phyloP scores from a whole-genome alignment of 2,888 invertebrate genomes.

The Coelinius sp. region DNA sequence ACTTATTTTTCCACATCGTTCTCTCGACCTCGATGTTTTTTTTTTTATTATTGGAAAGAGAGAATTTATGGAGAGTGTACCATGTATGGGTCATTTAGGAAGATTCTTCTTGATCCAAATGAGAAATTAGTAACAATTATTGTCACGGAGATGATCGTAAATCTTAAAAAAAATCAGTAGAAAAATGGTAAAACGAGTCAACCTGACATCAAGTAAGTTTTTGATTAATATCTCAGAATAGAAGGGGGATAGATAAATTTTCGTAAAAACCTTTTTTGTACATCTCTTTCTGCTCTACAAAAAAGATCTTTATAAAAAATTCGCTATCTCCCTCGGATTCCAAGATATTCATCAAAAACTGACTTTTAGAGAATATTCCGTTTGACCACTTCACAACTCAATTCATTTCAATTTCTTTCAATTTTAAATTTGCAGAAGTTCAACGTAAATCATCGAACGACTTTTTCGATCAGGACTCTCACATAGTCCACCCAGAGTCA shows the following conservation, averaged over 20 bases:
- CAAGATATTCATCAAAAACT: too few species aligned
- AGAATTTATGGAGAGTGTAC: background rate
- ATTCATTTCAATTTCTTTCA: too few species aligned
- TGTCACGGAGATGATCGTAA: constrained; percentile 7
- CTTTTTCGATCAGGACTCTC: constrained; percentile 67
- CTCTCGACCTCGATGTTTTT: background rate
- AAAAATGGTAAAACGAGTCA: too few species aligned
- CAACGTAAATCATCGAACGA: constrained; percentile 66
- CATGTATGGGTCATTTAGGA: background rate
- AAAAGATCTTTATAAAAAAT: too few species aligned
- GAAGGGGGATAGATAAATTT: too few species aligned
- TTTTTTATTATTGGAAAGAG: background rate
- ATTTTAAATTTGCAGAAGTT: constrained; percentile 54
- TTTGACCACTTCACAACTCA: too few species aligned
- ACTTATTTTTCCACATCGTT: background rate
- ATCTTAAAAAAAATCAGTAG: background rate
- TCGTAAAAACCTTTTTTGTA: too few species aligned
- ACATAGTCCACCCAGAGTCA: constrained; percentile 64
- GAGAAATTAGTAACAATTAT: background rate
- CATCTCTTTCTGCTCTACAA: too few species aligned
- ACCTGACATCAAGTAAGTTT: too few species aligned
- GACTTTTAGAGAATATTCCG: too few species aligned
- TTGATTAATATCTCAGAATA: too few species aligned
- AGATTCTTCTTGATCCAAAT: background rate
- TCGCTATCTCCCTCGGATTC: too few species aligned